Base-by-base conservation (phyloP, 2,113 vertebrate species). In the Catharus bicknelli region DNA sequence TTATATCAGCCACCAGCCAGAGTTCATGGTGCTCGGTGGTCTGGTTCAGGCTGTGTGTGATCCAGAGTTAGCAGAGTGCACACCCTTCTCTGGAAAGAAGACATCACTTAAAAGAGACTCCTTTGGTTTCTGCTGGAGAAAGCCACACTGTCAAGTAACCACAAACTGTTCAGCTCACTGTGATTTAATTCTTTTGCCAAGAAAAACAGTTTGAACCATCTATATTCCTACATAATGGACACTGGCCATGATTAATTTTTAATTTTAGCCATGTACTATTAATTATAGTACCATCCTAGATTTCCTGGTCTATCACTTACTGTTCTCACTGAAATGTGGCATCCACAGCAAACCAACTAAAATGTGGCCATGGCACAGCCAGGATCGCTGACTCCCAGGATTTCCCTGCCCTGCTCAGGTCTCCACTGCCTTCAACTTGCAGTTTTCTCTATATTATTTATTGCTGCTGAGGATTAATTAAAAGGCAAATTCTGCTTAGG, bases 101-200 rank as follows among this genome's bases (percentile, higher is more conserved):
- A 62, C 34, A 54, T 62, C 73, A 34, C 4, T 87, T 84, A 47
- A 62, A 76, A 73, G 22, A 76, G 51, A 40, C 2, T 47, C 22
- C 61, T 92, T 62, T 70, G 74, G 32, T 77, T 95, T 89, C 81
- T 85, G 50, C 70, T 85, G 91, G 74, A 93, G 67, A 89, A 92
- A 66, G 20, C 59, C 51, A 36, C 25, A 4, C 21, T 66, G n/a
- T 25, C 50, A 79, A 62, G 43, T 26, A 94, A 94, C 91, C 84
- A 90, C 89, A 90, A 69, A 85, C 38, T 27, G 6, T 55, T 91
- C 53, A 59, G 55, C 78, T 73, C 50, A 2, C 67, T 51, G 25
- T 73, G 62, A 91, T 94, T 94, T 85, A 58, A 73, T 69, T 69
- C 73, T 63, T 89, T 36, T 70, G 32, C 72, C 80, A 75, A 87